Percentiles rank a stretch among this genome's conserved stretches.
These are phyloP conservation scores for Hydra vulgaris DNA, from an alignment of 30 jellyfish, hydroid and myxozoan species.

Conservation along the genomic window DNA sequence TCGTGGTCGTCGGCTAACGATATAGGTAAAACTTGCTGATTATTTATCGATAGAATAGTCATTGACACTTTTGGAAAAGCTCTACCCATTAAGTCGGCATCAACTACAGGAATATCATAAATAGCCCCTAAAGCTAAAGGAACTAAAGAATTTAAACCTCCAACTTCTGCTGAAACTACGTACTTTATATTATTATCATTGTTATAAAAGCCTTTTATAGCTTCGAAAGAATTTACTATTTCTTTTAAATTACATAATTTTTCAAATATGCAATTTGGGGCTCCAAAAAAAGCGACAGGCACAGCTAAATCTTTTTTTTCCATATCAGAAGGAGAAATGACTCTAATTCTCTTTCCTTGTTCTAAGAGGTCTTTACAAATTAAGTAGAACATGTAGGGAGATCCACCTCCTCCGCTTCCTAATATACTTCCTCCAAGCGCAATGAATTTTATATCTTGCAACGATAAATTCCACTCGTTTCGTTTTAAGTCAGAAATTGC, in stretches of 20 bases:
- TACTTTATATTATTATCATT: too few relatives aligned
- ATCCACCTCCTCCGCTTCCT: constrained; percentile 82
- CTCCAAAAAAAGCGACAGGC: constrained; percentile 56
- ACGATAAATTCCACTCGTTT: too few relatives aligned
- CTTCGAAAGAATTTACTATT: background rate
- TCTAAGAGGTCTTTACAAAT: constrained; percentile 6
- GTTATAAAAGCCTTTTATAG: background rate
- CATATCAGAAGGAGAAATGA: constrained; percentile 23
- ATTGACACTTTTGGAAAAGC: constrained; percentile 59
- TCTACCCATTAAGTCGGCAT: constrained; percentile 72
- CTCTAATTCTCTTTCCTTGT: constrained; percentile 30
- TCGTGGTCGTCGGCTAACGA: constrained; percentile 31
- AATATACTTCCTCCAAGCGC: constrained; percentile 54
- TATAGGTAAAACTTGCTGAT: constrained; percentile 36
- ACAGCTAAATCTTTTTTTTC: constrained; percentile 8
- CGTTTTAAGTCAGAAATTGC: too few relatives aligned
- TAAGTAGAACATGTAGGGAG: constrained; percentile 49
- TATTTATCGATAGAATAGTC: constrained; percentile 37
- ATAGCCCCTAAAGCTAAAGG: constrained; percentile 36
- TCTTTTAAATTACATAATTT: too few relatives aligned
- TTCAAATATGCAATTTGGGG: constrained; percentile 39
- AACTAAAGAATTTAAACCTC: constrained; percentile 52
- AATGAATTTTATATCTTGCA: constrained; percentile 49
- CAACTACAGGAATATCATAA: constrained; percentile 53
- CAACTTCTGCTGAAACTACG: constrained; percentile 35